A percentile compares a stretch with the other conserved stretches of the same genome.
phyloP scores from a whole-genome alignment of 2,888 invertebrate species.

The Nematopogon swammerdamellus region DNA sequence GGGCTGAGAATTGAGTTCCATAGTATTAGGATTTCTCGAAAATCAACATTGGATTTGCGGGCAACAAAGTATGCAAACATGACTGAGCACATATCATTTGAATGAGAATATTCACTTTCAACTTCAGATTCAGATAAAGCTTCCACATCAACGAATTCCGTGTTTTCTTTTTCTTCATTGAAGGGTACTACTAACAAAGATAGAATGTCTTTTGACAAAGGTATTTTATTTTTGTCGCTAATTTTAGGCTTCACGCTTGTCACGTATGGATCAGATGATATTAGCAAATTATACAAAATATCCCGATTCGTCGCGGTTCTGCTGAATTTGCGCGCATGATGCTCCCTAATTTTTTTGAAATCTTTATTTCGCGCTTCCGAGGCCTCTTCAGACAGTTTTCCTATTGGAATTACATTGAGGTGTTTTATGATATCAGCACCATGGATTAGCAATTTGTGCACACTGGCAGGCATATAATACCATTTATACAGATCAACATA shows the following conservation, averaged over 20 bases:
- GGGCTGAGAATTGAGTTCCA: too few relatives aligned
- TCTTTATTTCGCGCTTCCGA: conserved; percentile 1
- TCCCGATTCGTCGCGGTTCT: neutral
- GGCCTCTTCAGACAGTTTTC: neutral
- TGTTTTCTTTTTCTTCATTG: neutral
- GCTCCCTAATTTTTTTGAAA: conserved; percentile 1
- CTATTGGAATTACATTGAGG: neutral
- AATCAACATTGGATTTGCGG: too few relatives aligned
- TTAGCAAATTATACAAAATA: neutral
- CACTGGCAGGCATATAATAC: conserved; percentile 1
- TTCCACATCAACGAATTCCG: neutral
- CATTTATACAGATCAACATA: neutral
- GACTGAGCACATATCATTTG: too few relatives aligned
- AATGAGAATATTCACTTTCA: too few relatives aligned
- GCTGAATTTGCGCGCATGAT: neutral
- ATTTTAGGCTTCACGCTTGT: neutral
- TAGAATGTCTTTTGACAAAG: neutral
- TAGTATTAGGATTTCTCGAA: too few relatives aligned
- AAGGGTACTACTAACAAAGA: neutral
- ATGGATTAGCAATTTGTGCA: conserved; percentile 3
- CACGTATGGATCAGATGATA: neutral
- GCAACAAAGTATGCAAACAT: too few relatives aligned
- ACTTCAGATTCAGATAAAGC: neutral
- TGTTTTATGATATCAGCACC: conserved; percentile 2
- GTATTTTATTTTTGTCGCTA: neutral